Percentiles rank a stretch among this genome's conserved stretches.
Conservation (phyloP, 2,113 vertebrate genomes). For the Hymenochirus boettgeri region DNA sequence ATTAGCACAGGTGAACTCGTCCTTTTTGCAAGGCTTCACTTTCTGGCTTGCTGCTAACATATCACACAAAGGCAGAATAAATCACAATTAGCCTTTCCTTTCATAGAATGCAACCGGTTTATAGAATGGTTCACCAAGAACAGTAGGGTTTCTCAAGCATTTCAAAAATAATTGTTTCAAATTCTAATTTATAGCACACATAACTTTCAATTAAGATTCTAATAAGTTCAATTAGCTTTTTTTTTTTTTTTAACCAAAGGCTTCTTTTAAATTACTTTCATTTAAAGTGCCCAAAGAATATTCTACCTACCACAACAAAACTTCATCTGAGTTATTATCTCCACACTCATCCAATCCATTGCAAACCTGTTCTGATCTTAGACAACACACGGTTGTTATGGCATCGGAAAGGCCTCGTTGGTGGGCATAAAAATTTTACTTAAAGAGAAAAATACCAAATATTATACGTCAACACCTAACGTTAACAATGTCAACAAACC, state of each 20-base stretch:
- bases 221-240: slow-evolving; percentile 49
- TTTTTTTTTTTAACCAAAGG: slow-evolving; percentile 22
- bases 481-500: no score
- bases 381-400: slow-evolving; percentile 85
- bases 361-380: slow-evolving; percentile 80
- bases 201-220: slow-evolving; percentile 40
- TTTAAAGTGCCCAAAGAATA: slow-evolving; percentile 37
- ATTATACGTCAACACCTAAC: slow-evolving; percentile 20
- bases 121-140: slow-evolving; percentile 11
- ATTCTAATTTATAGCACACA: slow-evolving; percentile 20
- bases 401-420: slow-evolving; percentile 81
- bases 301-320: slow-evolving; percentile 76
- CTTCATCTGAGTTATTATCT: slow-evolving; percentile 92
- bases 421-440: slow-evolving; percentile 87
- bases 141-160: slow-evolving; percentile 18
- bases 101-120: slow-evolving; percentile 13
- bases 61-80: slow-evolving; percentile 28
- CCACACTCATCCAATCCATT: slow-evolving; percentile 92
- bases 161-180: slow-evolving; percentile 33
- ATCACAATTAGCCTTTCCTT: slow-evolving; percentile 31
- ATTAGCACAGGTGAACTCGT: slow-evolving; percentile 86
- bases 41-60: slow-evolving; percentile 24
- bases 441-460: slow-evolving; percentile 44
- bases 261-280: slow-evolving; percentile 39
- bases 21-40: slow-evolving; percentile 81